Percentiles rank a stretch among this genome's conserved stretches.
These are phyloP conservation scores for Drosophila incognita DNA, from an alignment of 2,888 invertebrate species.

Conservation along the genomic window DNA sequence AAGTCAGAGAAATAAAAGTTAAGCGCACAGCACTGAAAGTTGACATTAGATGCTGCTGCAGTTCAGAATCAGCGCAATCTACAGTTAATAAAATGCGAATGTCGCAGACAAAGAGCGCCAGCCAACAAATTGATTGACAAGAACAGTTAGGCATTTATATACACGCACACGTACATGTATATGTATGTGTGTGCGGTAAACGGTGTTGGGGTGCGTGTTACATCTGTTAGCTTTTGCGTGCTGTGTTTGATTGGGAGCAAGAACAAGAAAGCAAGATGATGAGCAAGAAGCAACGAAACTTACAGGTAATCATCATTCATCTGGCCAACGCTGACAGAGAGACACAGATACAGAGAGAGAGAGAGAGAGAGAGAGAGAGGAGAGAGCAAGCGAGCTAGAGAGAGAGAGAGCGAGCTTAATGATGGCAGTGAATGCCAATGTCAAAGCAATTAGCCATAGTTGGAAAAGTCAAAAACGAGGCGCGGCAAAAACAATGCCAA, in stretches of 20 bases:
- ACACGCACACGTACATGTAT: neutral
- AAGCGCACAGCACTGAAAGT: conserved; percentile 10
- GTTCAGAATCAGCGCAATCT: conserved; percentile 31
- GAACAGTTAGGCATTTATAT: conserved; percentile 31
- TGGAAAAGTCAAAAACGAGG: conserved; percentile 70
- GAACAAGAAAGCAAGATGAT: conserved; percentile 34
- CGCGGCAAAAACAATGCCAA: conserved; percentile 51
- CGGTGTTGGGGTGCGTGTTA: conserved; percentile 39
- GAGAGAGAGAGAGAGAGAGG: conserved; percentile 11
- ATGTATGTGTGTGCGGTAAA: neutral
- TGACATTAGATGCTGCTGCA: conserved; percentile 1
- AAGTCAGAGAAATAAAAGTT: conserved; percentile 4
- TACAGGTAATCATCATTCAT: conserved; percentile 56
- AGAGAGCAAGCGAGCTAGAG: conserved; percentile 3
- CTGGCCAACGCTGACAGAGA: conserved; percentile 25
- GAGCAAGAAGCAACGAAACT: conserved; percentile 18
- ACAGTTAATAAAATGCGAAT: conserved; percentile 53
- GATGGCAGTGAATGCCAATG: conserved; percentile 71
- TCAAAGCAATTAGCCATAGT: conserved; percentile 81
- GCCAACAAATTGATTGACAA: conserved; percentile 41
- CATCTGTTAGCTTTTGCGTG: conserved; percentile 52
- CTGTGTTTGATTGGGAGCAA: conserved; percentile 39
- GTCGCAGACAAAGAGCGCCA: conserved; percentile 17
- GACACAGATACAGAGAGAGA: conserved; percentile 1
- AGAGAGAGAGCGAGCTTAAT: conserved; percentile 21